Evolutionary conservation across 2,113 vertebrate species (phyloP), one percentile per base, ranked within the genome.

Genomic region (Noturus placidus): DNA sequence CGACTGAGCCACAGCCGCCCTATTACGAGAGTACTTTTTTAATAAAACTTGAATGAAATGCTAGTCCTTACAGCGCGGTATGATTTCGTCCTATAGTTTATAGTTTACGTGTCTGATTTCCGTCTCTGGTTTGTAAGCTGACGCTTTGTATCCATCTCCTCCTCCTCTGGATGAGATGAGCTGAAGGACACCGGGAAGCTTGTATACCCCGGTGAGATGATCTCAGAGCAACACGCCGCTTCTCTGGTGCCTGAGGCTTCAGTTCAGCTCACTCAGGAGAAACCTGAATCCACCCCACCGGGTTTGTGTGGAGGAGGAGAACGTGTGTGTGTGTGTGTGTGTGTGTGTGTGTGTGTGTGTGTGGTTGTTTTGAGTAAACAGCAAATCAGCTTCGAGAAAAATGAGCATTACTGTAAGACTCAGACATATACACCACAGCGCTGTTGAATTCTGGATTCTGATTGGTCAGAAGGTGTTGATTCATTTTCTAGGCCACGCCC

Each of bases 181-280:
- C 76, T 78, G 76, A 78, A 78, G 76, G 76, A 78, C 76, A 30
- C 46, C 46, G 30, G 46, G 46, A 78, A 46, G n/a, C 46, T 14
- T 54, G 46, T n/a, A 52, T 52, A 78, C 76, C 46, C 76, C 17
- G 27, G 76, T 78, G 76, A 78, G 76, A 52, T 78, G 76, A 78
- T 78, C 46, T 78, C 76, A 78, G 46, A 52, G 76, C 2, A 27
- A n/a, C 27, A 52, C 2, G 76, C 46, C 27, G 76, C 46, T 78
- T 52, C 76, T 0, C 46, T n/a, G 76, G 46, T 52, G 76, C 76
- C 76, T 17, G 76, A 52, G 76, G 76, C 25, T 78, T 79, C 2
- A 79, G 5, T 79, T 30, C 77, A 56, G n/a, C 50, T 56, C 52
- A 35, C 54, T 33, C 78, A 57, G 52, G 78, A 57, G 78, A 80